Evolutionary conservation across 2,797 vertebrate species (phyloP).

Genomic region (Melanotaenia trifasciata): DNA sequence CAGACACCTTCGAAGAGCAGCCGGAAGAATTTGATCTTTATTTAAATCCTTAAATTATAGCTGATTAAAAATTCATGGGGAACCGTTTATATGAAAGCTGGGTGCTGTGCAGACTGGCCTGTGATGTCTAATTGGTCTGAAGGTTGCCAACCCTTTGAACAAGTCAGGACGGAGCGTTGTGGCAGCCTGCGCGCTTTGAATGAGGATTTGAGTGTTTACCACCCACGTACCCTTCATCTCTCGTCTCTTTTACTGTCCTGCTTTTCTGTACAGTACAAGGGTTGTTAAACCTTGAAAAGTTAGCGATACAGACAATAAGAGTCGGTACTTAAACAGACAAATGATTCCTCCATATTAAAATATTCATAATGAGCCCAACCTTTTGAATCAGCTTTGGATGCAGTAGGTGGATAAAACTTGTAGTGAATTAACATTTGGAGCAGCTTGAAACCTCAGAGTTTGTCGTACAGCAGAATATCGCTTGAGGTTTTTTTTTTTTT

Average conservation of each 20-base stretch:
- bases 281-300: slow-evolving; percentile 27
- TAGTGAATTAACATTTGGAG: slow-evolving; percentile 36
- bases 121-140: slow-evolving; percentile 86
- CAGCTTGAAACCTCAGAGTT: background rate
- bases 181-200: slow-evolving; percentile 74
- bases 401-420: background rate
- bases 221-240: slow-evolving; percentile 64
- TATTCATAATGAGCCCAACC: background rate
- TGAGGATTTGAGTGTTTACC: slow-evolving; percentile 79
- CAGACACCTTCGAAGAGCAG: slow-evolving; percentile 70
- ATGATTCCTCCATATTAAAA: background rate
- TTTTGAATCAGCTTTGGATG: slow-evolving; percentile 44
- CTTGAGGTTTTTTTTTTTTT: slow-evolving; percentile 38
- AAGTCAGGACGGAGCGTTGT: slow-evolving; percentile 76
- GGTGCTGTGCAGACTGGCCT: slow-evolving; percentile 77
- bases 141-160: slow-evolving; percentile 85
- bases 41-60: slow-evolving; percentile 86
- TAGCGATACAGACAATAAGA: slow-evolving; percentile 4
- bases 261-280: slow-evolving; percentile 33
- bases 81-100: slow-evolving; percentile 80
- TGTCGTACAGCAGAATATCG: slow-evolving; percentile 39
- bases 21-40: slow-evolving; percentile 84
- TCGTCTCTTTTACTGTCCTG: slow-evolving; percentile 30
- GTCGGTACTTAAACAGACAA: slow-evolving; percentile 6
- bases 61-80: slow-evolving; percentile 84